Evolutionary conservation across 2,888 invertebrate genomes (phyloP), one percentile per base, ranked within the genome.

Genomic region (Mimumesa dahlbomi): DNA sequence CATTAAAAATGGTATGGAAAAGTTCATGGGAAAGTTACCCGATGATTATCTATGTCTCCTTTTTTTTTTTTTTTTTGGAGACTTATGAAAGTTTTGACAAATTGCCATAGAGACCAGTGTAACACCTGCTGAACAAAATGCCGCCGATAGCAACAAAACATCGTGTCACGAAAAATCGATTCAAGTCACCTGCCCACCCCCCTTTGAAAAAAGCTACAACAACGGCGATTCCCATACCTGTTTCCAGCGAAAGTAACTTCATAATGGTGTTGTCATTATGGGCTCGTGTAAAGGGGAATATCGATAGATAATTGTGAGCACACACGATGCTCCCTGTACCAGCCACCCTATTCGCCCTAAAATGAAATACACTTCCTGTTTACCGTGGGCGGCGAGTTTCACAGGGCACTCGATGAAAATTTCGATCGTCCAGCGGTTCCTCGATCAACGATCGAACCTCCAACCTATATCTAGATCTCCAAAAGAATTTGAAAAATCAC

Each of bases 221-320:
- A 65, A 78, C 70, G 70, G 40, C 56, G 71, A 77, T 85, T 85
- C 85, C 85, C 85, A 85, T 82, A 73, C 22, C 45, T 42, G 40
- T 4, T 5, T n/a, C n/a, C n/a, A n/a, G n/a, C n/a, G n/a, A n/a
- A n/a, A n/a, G n/a, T n/a, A n/a, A n/a, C n/a, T n/a, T n/a, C n/a
- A n/a, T n/a, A n/a, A n/a, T n/a, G n/a, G n/a, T n/a, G n/a, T n/a
- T n/a, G n/a, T n/a, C n/a, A n/a, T n/a, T n/a, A n/a, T n/a, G n/a
- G n/a, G n/a, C n/a, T n/a, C 40, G 40, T 16, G 40, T 16, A 14
- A n/a, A 13, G 11, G n/a, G n/a, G 1, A 45, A 45, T 45, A 1
- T 14, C 21, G 13, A 6, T 9, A 4, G 3, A 0, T 1, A 6
- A 21, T 19, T 45, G 4, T 29, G 7, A 29, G 4, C 4, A 7